Evolutionary conservation across 1,140 invertebrate genomes (phyloP).

Genomic region (Aporrectodea caliginosa): DNA sequence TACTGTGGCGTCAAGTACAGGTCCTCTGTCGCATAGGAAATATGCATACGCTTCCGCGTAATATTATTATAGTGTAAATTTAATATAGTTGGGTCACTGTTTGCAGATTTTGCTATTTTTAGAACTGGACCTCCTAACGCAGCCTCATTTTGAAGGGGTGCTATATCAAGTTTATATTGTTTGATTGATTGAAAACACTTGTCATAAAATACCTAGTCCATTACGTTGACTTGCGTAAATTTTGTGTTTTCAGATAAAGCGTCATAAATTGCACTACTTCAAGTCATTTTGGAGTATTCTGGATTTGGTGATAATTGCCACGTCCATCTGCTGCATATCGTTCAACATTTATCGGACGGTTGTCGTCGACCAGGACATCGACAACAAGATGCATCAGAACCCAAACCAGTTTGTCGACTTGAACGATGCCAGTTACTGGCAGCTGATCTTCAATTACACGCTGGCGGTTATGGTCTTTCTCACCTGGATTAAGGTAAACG

Average conservation of each 20-base stretch:
- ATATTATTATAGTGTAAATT: neutral
- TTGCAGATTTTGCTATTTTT: neutral
- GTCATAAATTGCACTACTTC: constrained; percentile 62
- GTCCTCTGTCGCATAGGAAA: neutral
- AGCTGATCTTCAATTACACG: constrained; percentile 50
- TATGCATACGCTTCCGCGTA: neutral
- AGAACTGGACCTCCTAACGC: no score
- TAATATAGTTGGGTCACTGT: neutral
- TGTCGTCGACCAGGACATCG: constrained; percentile 25
- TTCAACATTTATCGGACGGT: constrained; percentile 54
- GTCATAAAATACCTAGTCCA: no score
- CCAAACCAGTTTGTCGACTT: constrained; percentile 10
- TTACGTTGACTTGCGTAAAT: no score
- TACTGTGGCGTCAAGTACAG: neutral
- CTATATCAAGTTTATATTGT: no score
- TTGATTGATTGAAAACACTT: no score
- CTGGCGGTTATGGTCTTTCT: constrained; percentile 59
- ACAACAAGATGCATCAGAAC: neutral
- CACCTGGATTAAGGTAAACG: constrained; percentile 58
- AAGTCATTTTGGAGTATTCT: constrained; percentile 65
- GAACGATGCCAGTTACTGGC: neutral
- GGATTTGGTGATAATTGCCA: constrained; percentile 62
- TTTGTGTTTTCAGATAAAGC: constrained; percentile 56
- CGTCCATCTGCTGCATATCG: constrained; percentile 48
- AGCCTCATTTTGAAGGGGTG: no score